Conservation (phyloP, 64 coral and sea anemone genomes). For the Montipora cactus region DNA sequence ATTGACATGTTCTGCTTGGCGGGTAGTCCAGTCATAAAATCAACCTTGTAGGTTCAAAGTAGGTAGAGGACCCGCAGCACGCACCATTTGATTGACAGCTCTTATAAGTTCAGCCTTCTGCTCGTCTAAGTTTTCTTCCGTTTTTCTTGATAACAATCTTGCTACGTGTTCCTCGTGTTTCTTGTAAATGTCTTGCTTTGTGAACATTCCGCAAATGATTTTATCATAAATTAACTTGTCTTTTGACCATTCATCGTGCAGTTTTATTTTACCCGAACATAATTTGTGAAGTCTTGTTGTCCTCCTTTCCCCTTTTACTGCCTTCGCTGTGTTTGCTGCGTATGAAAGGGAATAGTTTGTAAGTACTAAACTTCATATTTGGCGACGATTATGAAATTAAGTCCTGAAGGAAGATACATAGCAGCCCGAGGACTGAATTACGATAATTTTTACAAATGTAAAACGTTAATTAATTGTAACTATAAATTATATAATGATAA, state of each 20-base stretch:
- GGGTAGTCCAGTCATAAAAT: not conserved
- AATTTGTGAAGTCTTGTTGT: constrained; percentile 91
- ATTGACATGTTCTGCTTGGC: no score
- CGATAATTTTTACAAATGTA: no score
- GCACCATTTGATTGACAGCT: constrained; percentile 86
- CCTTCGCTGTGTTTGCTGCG: constrained; percentile 81
- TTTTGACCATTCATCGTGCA: constrained; percentile 75
- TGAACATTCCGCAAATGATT: constrained; percentile 92
- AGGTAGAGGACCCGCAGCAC: constrained; percentile 85
- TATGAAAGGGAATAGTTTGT: not conserved
- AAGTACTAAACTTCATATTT: not conserved
- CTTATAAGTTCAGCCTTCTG: constrained; percentile 88
- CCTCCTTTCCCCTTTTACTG: constrained; percentile 78
- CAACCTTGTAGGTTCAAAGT: constrained; percentile 52
- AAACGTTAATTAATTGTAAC: no score
- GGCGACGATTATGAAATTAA: no score
- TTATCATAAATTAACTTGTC: constrained; percentile 82
- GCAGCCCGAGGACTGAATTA: no score
- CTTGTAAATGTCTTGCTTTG: constrained; percentile 82
- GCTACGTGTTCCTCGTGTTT: constrained; percentile 81
- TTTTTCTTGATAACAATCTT: constrained; percentile 67
- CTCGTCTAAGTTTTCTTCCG: constrained; percentile 77
- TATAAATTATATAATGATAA: no score
- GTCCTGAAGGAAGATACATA: no score
- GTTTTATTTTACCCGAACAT: constrained; percentile 83